Conservation (phyloP, 2,797 vertebrate genomes). For the Melanotaenia parkinsoni region DNA sequence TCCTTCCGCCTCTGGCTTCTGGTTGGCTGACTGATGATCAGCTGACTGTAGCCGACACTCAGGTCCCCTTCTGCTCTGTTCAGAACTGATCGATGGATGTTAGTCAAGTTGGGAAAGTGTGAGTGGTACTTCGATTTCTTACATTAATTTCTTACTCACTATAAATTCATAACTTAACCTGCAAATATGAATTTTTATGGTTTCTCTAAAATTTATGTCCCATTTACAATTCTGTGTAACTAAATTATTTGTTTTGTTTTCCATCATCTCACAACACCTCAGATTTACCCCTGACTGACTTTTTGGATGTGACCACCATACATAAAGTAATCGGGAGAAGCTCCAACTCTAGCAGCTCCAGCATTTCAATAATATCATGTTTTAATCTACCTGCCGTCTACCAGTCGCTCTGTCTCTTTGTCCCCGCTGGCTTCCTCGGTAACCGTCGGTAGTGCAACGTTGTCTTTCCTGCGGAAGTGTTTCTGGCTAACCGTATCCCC, state of each 20-base stretch:
- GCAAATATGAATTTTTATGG: background rate
- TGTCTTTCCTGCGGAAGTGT: conserved; percentile 86
- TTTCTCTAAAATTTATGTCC: background rate
- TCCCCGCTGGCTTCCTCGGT: conserved; percentile 85
- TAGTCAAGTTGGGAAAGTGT: background rate
- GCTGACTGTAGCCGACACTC: conserved; percentile 27
- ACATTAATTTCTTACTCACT: no score
- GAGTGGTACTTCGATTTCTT: background rate
- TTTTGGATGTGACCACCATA: background rate
- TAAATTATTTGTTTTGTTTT: background rate
- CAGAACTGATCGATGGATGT: conserved; percentile 44
- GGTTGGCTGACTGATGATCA: conserved; percentile 40
- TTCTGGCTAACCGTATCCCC: conserved; percentile 78
- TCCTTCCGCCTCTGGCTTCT: conserved; percentile 73
- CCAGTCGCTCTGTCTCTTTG: conserved; percentile 44
- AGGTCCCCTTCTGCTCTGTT: conserved; percentile 20
- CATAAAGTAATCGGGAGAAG: background rate
- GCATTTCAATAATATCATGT: background rate
- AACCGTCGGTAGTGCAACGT: conserved; percentile 86
- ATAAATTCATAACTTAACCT: background rate
- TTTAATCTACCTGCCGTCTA: conserved; percentile 17
- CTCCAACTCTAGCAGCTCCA: background rate
- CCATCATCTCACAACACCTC: background rate
- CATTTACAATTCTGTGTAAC: background rate
- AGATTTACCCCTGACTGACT: background rate